Base-by-base conservation (phyloP, 1,140 invertebrate species). In the Daktulosphaira vitifoliae region DNA sequence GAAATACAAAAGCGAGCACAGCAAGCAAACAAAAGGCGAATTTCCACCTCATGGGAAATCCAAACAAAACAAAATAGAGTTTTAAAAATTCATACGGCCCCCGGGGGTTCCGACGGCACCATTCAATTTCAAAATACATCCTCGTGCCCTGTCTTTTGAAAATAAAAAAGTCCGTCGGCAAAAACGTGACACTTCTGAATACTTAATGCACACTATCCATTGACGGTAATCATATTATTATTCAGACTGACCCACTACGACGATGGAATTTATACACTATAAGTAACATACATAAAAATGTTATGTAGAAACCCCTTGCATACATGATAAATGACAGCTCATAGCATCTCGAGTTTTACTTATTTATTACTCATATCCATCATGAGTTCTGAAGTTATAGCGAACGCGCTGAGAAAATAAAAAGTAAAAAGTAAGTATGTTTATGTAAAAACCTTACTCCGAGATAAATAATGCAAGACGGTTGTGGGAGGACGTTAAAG, bases 111-210 rank as follows among this genome's bases (percentile, higher is more conserved):
- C 25, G 2, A 62, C 39, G 39, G 39, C 44, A 20, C 39, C 56
- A 62, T 62, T 62, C 56, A 62, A 62, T 62, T 62, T 48, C 56
- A 25, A 33, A 62, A 46, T 44, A 29, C 22, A 20, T 25, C 13
- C 25, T 9, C 13, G 0, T 25, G 11, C 16, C 39, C 11, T 23
- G 23, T 16, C 22, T 7, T n/a, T 5, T 2, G 1, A 33, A 62
- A 62, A 44, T 39, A 59, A 59, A 59, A 59, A 62, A 62, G 25
- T 62, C 16, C 42, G 6, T 11, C 16, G 16, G 11, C 42, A 46
- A 59, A 62, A 62, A 62, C 42, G 56, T 33, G 56, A 62, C 56
- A 48, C 26, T 62, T 62, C 46, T 62, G 56, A 62, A 62, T 62
- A 62, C 25, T 62, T 33, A 22, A 62, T 48, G 42, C 25, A 4